Evolutionary conservation across 1,140 invertebrate species (phyloP).

Genomic region (Polyergus mexicanus): DNA sequence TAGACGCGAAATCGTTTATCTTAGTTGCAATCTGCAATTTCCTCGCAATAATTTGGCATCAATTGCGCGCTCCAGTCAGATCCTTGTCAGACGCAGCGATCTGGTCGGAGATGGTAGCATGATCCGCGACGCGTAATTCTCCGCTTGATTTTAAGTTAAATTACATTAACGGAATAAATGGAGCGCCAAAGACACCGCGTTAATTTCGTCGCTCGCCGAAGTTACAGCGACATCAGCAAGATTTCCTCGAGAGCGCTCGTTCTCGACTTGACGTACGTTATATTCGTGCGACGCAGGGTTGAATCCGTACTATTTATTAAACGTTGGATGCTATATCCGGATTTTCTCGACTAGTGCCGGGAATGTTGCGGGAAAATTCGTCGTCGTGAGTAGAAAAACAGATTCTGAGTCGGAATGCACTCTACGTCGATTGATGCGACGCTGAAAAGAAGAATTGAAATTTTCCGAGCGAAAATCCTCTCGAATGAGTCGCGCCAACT

Average conservation of each 20-base stretch:
- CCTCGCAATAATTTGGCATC: slow-evolving; percentile 55
- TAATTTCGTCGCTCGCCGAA: slow-evolving; percentile 45
- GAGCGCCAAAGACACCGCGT: slow-evolving; percentile 51
- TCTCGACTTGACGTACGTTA: neutral
- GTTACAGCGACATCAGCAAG: slow-evolving; percentile 11
- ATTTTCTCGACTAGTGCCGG: slow-evolving; percentile 36
- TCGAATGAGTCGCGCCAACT: slow-evolving; percentile 1
- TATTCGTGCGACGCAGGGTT: neutral
- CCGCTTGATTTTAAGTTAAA: slow-evolving; percentile 57
- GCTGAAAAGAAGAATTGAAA: slow-evolving; percentile 41
- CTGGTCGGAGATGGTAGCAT: slow-evolving; percentile 43
- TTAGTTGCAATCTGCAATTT: slow-evolving; percentile 50
- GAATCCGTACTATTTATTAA: neutral
- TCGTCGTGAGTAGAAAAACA: slow-evolving; percentile 12
- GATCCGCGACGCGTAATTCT: slow-evolving; percentile 47
- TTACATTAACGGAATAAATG: slow-evolving; percentile 58
- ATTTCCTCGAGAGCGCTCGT: slow-evolving; percentile 29
- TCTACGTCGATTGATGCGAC: slow-evolving; percentile 53
- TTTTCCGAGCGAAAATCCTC: slow-evolving; percentile 31
- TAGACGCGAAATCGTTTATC: slow-evolving; percentile 39
- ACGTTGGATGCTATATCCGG: neutral
- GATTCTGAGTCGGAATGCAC: neutral
- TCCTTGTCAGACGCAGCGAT: slow-evolving; percentile 47
- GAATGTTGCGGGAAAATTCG: slow-evolving; percentile 30
- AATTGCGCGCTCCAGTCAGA: slow-evolving; percentile 50